Base-by-base conservation (phyloP, 2,113 vertebrate species). In the Harpagus bidentatus region DNA sequence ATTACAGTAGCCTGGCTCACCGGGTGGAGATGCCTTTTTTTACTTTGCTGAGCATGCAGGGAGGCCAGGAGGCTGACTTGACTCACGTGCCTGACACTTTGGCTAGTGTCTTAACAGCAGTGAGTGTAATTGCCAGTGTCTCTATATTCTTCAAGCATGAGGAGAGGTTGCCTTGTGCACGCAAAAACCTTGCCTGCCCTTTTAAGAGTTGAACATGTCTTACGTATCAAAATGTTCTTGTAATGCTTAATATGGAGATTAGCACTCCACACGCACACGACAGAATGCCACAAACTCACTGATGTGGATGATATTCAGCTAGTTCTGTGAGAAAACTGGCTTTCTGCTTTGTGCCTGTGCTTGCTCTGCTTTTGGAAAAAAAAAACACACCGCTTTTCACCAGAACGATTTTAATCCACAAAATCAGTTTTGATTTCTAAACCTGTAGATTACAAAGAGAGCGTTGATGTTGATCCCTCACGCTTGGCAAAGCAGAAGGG, bases 191-290 rank as follows among this genome's bases (percentile, higher is more conserved):
- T 78, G 26, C 69, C 23, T 72, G 36, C 16, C 10, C 13, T 85
- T 90, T 93, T 59, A 82, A 62, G 82, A 91, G 48, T 6, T 82
- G 66, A 86, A 53, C 31, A 4, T 9, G 7, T 80, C 63, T 80
- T 62, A 10, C 0, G 1, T 81, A 63, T 77, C 4, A 8, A 71
- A 95, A 78, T 95, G 55, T 34, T 92, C 83, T 84, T 81, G 42
- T 55, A 93, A 74, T 76, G 85, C 82, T 88, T 92, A 86, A 48
- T 67, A 40, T 61, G 48, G 86, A 92, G 82, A 78, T 95, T 86
- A 94, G 43, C 21, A 9, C 73, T 82, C 11, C 18, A 21, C 40
- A 36, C 11, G 38, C 61, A 58, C 22, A 66, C 0, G 3, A 18
- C 77, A 69, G 28, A 91, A 89, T 95, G 65, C 86, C 90, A 26